These are phyloP conservation scores for Sebastes schlegelii DNA, from an alignment of 2,113 vertebrate species.

Conservation along the genomic window DNA sequence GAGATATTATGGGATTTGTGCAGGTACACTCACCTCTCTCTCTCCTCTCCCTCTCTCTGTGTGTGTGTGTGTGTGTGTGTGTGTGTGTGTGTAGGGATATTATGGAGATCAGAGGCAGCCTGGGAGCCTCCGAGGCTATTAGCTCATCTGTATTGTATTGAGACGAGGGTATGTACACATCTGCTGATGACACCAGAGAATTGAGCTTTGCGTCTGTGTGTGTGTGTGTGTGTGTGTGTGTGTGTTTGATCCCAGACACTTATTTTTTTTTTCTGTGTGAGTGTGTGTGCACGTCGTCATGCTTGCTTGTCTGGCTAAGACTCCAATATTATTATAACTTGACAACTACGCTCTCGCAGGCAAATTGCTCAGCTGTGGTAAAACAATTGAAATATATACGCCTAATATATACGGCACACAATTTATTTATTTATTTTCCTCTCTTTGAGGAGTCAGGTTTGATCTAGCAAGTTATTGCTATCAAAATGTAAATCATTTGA, in stretches of 20 bases:
- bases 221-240: slow-evolving; percentile 30
- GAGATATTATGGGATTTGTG: slow-evolving; percentile 73
- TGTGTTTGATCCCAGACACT: slow-evolving; percentile 17
- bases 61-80: slow-evolving; percentile 40
- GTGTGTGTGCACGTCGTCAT: slow-evolving; percentile 24
- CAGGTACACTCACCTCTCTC: slow-evolving; percentile 27
- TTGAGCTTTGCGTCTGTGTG: slow-evolving; percentile 37
- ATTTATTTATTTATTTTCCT: slow-evolving; percentile 15
- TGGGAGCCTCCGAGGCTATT: slow-evolving; percentile 79
- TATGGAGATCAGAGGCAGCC: slow-evolving; percentile 78
- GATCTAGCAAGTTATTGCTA: slow-evolving; percentile 69
- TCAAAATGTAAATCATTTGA: slow-evolving; percentile 73
- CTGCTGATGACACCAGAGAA: slow-evolving; percentile 79
- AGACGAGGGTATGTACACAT: slow-evolving; percentile 80
- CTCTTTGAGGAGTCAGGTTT: slow-evolving; percentile 26
- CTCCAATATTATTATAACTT: slow-evolving; percentile 62
- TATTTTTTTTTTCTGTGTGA: slow-evolving; percentile 3
- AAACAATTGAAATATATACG: slow-evolving; percentile 65
- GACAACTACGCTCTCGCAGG: slow-evolving; percentile 52
- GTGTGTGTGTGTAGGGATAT: slow-evolving; percentile 48
- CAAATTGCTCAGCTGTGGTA: slow-evolving; percentile 75
- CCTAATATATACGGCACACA: slow-evolving; percentile 23
- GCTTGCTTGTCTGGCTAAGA: slow-evolving; percentile 27
- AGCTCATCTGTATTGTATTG: slow-evolving; percentile 79
- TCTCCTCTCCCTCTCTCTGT: not conserved